These are phyloP conservation scores for Pungitius pungitius DNA, from an alignment of 2,113 vertebrate genomes.

Conservation along the genomic window DNA sequence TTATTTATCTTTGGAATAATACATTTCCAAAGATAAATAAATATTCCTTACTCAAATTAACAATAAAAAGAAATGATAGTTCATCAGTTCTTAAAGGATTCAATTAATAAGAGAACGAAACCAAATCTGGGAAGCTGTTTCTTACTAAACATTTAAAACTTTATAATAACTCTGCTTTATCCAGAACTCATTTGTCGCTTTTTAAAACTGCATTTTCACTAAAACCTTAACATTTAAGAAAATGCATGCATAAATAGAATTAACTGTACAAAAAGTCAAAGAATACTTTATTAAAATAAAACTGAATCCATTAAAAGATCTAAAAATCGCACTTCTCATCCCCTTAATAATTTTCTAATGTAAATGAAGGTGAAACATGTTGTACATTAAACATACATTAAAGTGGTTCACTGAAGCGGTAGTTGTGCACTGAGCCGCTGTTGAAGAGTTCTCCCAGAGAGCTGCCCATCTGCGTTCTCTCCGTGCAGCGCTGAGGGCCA, in stretches of 20 bases:
- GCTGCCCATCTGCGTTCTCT: conserved; percentile 41
- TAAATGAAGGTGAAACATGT: conserved; percentile 16
- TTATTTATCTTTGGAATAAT: not conserved
- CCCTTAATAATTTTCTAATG: conserved; percentile 6
- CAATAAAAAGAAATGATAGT: not conserved
- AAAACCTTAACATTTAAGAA: not conserved
- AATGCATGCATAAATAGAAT: not conserved
- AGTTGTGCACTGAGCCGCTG: conserved; percentile 46
- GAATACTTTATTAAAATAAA: not conserved
- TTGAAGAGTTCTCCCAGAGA: conserved; percentile 37
- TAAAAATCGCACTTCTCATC: not conserved
- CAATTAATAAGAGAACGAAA: not conserved
- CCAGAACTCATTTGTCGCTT: not conserved
- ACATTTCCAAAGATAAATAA: too few relatives aligned
- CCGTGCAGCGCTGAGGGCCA: conserved; percentile 45
- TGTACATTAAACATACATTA: conserved; percentile 11
- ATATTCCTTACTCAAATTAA: not conserved
- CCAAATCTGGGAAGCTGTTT: conserved; percentile 12
- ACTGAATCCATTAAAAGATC: not conserved
- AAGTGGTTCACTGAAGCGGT: conserved; percentile 36
- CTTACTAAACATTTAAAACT: conserved; percentile 36
- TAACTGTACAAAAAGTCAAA: not conserved
- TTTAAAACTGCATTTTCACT: not conserved
- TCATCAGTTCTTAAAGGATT: not conserved
- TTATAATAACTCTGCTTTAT: too few relatives aligned